These are phyloP conservation scores for Petrocephalus schoutedeni DNA, from an alignment of 2,797 vertebrate genomes.

Conservation along the genomic window DNA sequence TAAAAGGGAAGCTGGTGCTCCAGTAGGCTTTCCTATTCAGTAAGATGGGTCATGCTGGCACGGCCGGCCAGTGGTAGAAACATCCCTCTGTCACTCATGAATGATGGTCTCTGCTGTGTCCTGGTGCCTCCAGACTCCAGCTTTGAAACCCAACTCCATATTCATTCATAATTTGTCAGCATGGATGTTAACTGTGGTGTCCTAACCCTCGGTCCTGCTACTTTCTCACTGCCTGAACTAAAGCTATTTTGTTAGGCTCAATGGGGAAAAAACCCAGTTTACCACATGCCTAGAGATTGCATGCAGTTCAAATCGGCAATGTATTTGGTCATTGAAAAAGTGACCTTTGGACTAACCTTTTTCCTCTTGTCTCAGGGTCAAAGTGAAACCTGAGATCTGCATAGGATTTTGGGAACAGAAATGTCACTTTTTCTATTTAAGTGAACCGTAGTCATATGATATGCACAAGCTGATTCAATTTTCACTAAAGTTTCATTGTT, in stretches of 20 bases:
- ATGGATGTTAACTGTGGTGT: background rate
- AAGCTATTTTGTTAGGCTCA: background rate
- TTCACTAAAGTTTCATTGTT: background rate
- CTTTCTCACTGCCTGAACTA: conserved; percentile 1
- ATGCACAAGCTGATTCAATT: background rate
- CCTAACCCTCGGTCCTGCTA: background rate
- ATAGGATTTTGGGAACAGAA: background rate
- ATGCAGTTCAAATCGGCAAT: background rate
- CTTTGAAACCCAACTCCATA: background rate
- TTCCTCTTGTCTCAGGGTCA: background rate
- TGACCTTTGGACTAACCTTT: background rate
- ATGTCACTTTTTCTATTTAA: background rate
- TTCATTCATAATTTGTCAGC: background rate
- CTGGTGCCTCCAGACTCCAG: background rate
- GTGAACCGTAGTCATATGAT: background rate
- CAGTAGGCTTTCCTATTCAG: background rate
- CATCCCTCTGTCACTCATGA: background rate
- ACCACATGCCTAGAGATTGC: background rate
- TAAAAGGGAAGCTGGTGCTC: background rate
- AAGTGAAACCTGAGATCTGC: conserved; percentile 8
- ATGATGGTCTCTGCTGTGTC: background rate
- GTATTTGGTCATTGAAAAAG: background rate
- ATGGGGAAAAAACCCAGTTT: background rate
- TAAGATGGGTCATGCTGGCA: background rate
- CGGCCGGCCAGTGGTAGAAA: background rate